Evolutionary conservation across 2,888 invertebrate genomes (phyloP).

Genomic region (Smittia sp.): DNA sequence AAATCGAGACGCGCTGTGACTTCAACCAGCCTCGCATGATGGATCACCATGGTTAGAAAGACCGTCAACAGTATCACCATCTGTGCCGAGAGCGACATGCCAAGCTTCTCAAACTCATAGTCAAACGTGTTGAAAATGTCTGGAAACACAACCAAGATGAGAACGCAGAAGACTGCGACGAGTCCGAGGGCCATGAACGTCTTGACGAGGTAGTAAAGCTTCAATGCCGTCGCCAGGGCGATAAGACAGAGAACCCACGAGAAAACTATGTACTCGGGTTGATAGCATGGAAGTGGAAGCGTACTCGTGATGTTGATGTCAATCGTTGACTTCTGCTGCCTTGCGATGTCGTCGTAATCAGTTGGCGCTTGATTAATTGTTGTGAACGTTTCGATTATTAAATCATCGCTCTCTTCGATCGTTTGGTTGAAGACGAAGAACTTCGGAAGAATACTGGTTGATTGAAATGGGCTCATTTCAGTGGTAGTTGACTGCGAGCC

Average conservation of each 20-base stretch:
- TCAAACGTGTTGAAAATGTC: conserved; percentile 54
- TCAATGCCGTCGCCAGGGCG: conserved; percentile 76
- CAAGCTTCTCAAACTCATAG: conserved; percentile 52
- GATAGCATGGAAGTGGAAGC: conserved; percentile 54
- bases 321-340: background rate
- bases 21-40: conserved; percentile 73
- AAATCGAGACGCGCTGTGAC: conserved; percentile 91
- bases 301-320: background rate
- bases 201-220: conserved; percentile 84
- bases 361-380: background rate
- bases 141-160: conserved; percentile 63
- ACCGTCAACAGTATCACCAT: conserved; percentile 78
- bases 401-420: background rate
- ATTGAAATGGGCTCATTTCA: background rate
- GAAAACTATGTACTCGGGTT: conserved; percentile 89
- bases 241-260: conserved; percentile 92
- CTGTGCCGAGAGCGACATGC: conserved; percentile 70
- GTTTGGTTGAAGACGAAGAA: background rate
- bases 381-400: background rate
- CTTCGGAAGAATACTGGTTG: background rate
- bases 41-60: conserved; percentile 61
- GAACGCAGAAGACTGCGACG: conserved; percentile 68
- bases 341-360: background rate
- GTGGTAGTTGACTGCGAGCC: background rate
- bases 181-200: conserved; percentile 73